Percentiles rank a stretch among this genome's conserved stretches.
Conservation (phyloP, 2,113 vertebrate species). For the Corydoras sp. region DNA sequence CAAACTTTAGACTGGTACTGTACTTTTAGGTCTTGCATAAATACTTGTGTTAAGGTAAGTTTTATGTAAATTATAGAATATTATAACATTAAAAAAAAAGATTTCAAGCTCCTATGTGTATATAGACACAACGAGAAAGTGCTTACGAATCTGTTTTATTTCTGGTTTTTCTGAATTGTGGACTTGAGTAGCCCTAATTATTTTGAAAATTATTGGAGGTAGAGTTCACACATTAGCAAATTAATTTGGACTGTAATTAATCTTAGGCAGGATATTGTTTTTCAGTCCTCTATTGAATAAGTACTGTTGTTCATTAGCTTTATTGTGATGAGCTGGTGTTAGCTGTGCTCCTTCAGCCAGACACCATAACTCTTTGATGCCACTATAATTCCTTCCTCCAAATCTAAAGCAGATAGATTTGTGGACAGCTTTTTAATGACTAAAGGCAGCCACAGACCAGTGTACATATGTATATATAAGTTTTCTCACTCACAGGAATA, state of each 20-base stretch:
- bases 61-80: too few species aligned
- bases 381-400: background rate
- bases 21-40: too few species aligned
- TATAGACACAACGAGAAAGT: too few species aligned
- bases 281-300: background rate
- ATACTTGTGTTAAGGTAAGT: too few species aligned
- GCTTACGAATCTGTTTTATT: too few species aligned
- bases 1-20: too few species aligned
- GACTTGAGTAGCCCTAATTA: conserved; percentile 17
- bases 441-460: too few species aligned
- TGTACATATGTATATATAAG: too few species aligned
- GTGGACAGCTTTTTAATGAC: background rate
- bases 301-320: conserved; percentile 17
- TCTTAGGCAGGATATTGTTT: conserved; percentile 25
- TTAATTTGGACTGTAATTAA: conserved; percentile 27
- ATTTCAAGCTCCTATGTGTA: too few species aligned
- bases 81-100: too few species aligned
- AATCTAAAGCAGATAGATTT: background rate
- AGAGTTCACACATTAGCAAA: conserved; percentile 19
- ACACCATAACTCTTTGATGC: background rate
- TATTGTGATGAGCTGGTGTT: conserved; percentile 7
- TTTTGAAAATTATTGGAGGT: conserved; percentile 20
- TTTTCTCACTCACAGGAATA: too few species aligned
- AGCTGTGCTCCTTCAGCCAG: conserved; percentile 6
- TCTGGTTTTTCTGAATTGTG: background rate